phyloP scores from a whole-genome alignment of 2,113 vertebrate genomes.

The Urocolius indicus region DNA sequence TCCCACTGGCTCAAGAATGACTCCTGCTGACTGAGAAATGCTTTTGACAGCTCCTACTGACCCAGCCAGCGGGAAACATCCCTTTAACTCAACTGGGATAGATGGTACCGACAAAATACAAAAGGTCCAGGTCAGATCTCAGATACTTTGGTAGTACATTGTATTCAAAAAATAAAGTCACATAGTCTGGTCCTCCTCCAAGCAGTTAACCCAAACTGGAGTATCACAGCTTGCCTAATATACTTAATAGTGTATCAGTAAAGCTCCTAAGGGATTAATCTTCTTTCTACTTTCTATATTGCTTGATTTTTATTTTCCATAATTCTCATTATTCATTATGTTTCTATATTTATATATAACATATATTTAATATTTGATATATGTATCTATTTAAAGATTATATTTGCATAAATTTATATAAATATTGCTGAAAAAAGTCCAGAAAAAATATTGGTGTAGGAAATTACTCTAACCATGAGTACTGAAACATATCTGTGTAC shows the following conservation, averaged over 20 bases:
- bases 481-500: not conserved
- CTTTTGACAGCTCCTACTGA: constrained; percentile 55
- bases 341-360: not conserved
- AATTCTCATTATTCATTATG: not conserved
- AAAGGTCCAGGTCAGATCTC: constrained; percentile 42
- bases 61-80: constrained; percentile 25
- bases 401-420: no score
- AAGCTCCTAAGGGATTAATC: not conserved
- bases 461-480: not conserved
- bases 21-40: constrained; percentile 64
- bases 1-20: constrained; percentile 57
- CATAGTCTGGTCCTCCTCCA: not conserved
- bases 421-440: not conserved
- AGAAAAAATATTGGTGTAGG: not conserved
- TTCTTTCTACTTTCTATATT: not conserved
- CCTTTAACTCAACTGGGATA: constrained; percentile 38
- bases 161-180: not conserved
- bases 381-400: no score
- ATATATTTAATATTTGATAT: not conserved
- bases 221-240: not conserved
- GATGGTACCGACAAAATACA: constrained; percentile 27
- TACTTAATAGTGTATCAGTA: not conserved
- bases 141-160: not conserved
- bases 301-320: not conserved
- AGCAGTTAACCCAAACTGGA: not conserved